Base-by-base conservation (phyloP, 2,797 vertebrate genomes). In the Phoeniculus purpureus region DNA sequence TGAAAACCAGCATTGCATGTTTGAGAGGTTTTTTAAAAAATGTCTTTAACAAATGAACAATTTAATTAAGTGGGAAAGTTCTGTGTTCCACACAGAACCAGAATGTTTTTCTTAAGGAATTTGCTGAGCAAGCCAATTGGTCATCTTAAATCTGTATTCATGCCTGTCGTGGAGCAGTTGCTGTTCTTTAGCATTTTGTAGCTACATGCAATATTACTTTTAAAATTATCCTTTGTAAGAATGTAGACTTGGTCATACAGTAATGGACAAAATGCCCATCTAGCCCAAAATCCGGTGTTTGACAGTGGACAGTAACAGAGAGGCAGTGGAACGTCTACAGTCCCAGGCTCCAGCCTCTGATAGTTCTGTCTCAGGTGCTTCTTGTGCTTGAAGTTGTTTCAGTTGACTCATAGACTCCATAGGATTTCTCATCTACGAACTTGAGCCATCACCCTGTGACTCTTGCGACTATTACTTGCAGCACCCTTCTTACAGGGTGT, bases 21-120 rank as follows among this genome's bases (percentile, higher is more conserved):
- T 87, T 67, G 67, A 88, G 64, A 5, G 0, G 0, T 25, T 26
- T 65, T 88, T 34, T 1, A 6, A 45, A 67, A 37, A 37, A 37
- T 37, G 37, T 37, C 37, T 12, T 37, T 37, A 37, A 37, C 37
- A 37, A 37, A 37, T 37, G 37, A 37, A 37, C 37, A 87, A 78
- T 81, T 68, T 47, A 85, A 65, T 77, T 93, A 71, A 87, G 48
- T 22, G 23, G 15, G 32, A 72, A 75, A 37, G 51, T 40, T 87
- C 10, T 3, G 55, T 47, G 19, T 81, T 92, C 59, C 45, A 17
- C 19, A 21, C 12, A 58, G 34, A 81, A 22, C 34, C 50, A 60
- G 32, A 74, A 56, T 55, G 26, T 66, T 9, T 1, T 58, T 14
- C 12, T 15, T 54, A 16, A 32, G 13, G 74, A 52, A 61, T 77